Percentiles rank a stretch among this genome's conserved stretches.
These are phyloP conservation scores for Notoglanidium macrostoma DNA, from an alignment of 2,797 vertebrate genomes.

Conservation along the genomic window DNA sequence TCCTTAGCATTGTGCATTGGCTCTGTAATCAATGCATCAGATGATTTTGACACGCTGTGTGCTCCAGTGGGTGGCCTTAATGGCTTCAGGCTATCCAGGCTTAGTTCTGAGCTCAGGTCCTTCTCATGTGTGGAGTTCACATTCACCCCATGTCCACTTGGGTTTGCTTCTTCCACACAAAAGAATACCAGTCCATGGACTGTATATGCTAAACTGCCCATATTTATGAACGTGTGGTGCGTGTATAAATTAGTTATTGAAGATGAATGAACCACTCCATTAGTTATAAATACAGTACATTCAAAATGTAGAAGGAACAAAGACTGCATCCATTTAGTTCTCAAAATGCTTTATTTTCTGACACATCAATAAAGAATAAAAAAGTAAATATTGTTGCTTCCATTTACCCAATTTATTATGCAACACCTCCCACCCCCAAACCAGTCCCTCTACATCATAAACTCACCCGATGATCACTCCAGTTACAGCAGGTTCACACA, in stretches of 20 bases:
- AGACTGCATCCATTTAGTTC: conserved; percentile 55
- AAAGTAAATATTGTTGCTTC: conserved; percentile 70
- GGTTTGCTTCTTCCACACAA: not conserved
- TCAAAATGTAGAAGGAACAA: not conserved
- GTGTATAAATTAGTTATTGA: not conserved
- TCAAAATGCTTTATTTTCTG: conserved; percentile 74
- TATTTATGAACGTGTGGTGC: not conserved
- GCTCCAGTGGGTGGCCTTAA: not conserved
- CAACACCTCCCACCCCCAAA: conserved; percentile 49
- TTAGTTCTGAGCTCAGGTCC: not conserved
- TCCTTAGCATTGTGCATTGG: not conserved
- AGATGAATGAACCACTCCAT: not conserved
- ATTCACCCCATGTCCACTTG: not conserved
- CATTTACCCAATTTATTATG: conserved; percentile 56
- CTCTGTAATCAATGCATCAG: not conserved
- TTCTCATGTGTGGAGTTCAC: not conserved
- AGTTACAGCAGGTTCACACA: conserved; percentile 63
- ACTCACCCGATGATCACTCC: not conserved
- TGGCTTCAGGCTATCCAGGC: not conserved
- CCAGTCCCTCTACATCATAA: conserved; percentile 28
- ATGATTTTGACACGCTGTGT: not conserved
- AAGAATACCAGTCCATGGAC: not conserved
- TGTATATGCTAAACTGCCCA: not conserved
- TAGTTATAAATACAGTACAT: not conserved
- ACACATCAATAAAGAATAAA: conserved; percentile 70